A percentile compares a stretch with the other conserved stretches of the same genome.
Conservation (phyloP, 2,113 vertebrate genomes). For the Gobius niger region DNA sequence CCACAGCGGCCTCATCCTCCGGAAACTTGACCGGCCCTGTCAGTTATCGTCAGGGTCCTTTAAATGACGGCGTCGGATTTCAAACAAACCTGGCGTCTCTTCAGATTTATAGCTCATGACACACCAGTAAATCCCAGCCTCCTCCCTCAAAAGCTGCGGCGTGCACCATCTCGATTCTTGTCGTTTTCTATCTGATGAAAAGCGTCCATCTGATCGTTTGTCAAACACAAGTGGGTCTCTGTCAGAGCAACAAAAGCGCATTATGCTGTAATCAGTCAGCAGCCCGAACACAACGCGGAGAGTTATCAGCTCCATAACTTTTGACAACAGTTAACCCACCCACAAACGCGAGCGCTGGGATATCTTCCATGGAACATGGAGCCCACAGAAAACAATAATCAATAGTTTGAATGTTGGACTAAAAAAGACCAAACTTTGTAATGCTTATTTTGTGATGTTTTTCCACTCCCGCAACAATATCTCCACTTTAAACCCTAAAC, state of each 20-base stretch:
- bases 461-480: no score
- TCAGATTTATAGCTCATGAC: slow-evolving; percentile 29
- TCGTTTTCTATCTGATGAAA: slow-evolving; percentile 68
- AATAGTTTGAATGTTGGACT: neutral
- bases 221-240: slow-evolving; percentile 63
- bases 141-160: no score
- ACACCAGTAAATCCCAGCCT: slow-evolving; percentile 39
- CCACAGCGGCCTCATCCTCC: neutral
- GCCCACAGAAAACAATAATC: neutral
- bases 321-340: slow-evolving; percentile 7
- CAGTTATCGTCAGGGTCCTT: neutral
- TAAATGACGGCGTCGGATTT: neutral
- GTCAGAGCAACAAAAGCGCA: slow-evolving; percentile 51
- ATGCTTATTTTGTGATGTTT: no score
- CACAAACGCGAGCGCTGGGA: neutral
- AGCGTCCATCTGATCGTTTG: slow-evolving; percentile 64
- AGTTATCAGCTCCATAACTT: slow-evolving; percentile 19
- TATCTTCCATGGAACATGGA: neutral
- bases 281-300: slow-evolving; percentile 30
- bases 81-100: slow-evolving; percentile 14
- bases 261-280: slow-evolving; percentile 63
- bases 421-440: no score
- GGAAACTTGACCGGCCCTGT: neutral
- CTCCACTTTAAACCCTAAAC: no score
- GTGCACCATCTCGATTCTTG: slow-evolving; percentile 60